phyloP scores from a whole-genome alignment of 2,797 vertebrate genomes.

The Micropoecilia bifurca region DNA sequence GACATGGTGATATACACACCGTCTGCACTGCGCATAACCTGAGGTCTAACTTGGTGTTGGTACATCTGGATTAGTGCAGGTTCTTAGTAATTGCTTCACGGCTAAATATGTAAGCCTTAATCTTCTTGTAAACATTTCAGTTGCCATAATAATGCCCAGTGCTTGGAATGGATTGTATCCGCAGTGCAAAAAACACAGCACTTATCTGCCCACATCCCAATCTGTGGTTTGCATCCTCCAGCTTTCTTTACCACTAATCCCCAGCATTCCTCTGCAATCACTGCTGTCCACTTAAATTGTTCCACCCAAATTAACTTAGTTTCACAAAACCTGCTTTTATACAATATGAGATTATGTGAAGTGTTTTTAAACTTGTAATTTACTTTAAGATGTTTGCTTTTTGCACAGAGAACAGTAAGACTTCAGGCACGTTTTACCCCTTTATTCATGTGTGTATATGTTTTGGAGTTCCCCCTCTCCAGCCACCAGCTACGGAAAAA shows the following conservation, averaged over 20 bases:
- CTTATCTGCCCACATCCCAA: constrained; percentile 32
- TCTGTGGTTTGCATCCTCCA: constrained; percentile 24
- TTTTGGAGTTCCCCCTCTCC: constrained; percentile 8
- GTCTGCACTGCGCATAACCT: background rate
- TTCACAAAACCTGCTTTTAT: constrained; percentile 3
- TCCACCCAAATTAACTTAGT: constrained; percentile 19
- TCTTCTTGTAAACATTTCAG: constrained; percentile 4
- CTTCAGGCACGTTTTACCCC: background rate
- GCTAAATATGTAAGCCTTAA: constrained; percentile 3
- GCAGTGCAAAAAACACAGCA: constrained; percentile 23
- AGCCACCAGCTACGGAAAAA: constrained; percentile 34
- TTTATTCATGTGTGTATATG: background rate
- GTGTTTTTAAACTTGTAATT: background rate
- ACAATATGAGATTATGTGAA: constrained; percentile 7
- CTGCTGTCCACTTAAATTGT: constrained; percentile 13
- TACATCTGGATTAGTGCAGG: constrained; percentile 3
- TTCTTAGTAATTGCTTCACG: constrained; percentile 5
- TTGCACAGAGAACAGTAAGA: background rate
- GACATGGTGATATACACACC: background rate
- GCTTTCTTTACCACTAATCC: constrained; percentile 23
- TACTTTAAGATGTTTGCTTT: constrained; percentile 1
- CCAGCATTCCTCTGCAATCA: constrained; percentile 34
- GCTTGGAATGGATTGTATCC: constrained; percentile 17
- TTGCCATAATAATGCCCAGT: constrained; percentile 21
- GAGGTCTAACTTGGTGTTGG: background rate